A percentile compares a stretch with the other conserved stretches of the same genome.
These are phyloP conservation scores for Poeciliopsis retropinna DNA, from an alignment of 2,113 vertebrate species.

Conservation along the genomic window DNA sequence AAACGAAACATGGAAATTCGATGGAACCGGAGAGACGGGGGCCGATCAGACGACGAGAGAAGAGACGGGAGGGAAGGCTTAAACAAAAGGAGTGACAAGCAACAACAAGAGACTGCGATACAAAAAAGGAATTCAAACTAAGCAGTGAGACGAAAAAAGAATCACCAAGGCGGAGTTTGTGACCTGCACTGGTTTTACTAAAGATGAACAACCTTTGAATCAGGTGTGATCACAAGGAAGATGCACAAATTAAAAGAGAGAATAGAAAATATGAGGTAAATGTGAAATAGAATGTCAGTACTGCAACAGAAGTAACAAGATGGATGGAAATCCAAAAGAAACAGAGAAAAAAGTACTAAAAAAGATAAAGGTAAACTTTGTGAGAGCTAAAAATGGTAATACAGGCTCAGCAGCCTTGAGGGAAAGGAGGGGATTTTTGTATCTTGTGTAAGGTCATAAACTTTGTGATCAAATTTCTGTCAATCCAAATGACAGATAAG, in stretches of 20 bases:
- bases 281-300: not conserved
- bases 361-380: not conserved
- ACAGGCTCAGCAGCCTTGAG: not conserved
- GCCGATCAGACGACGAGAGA: slow-evolving; percentile 14
- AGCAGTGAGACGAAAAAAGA: slow-evolving; percentile 16
- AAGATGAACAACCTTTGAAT: slow-evolving; percentile 18
- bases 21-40: slow-evolving; percentile 17
- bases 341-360: not conserved
- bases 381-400: not conserved
- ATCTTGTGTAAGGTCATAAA: not conserved
- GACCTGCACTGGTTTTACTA: slow-evolving; percentile 19
- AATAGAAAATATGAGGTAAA: not conserved
- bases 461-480: not conserved
- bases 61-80: not conserved
- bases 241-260: slow-evolving; percentile 2
- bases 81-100: not conserved
- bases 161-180: slow-evolving; percentile 14
- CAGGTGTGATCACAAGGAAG: slow-evolving; percentile 19
- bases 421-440: no score
- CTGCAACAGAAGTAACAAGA: not conserved
- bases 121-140: slow-evolving; percentile 18
- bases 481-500: no score
- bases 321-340: slow-evolving; percentile 2
- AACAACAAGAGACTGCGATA: slow-evolving; percentile 22
- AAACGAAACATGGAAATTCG: slow-evolving; percentile 34